A percentile compares a stretch with the other conserved stretches of the same genome.
Conservation (phyloP, 2,113 vertebrate genomes). For the Gallinago jamesoni region DNA sequence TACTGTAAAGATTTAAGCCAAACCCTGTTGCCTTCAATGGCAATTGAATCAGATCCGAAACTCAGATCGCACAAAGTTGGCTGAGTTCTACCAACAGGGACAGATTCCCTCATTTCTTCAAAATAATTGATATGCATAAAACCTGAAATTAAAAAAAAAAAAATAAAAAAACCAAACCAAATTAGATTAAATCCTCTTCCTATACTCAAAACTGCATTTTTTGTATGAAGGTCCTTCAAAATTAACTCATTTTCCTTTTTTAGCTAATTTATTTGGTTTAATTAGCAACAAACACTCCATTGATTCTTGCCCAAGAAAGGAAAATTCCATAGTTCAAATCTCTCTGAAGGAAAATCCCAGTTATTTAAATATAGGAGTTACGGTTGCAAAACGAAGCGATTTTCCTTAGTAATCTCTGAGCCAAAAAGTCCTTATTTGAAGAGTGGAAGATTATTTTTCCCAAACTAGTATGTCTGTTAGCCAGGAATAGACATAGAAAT, state of each 20-base stretch:
- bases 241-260: neutral
- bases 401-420: conserved; percentile 49
- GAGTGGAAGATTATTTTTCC: conserved; percentile 57
- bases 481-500: conserved; percentile 44
- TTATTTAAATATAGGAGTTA: conserved; percentile 52
- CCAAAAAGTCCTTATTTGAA: conserved; percentile 32
- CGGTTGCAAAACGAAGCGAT: neutral
- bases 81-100: neutral
- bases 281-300: conserved; percentile 36
- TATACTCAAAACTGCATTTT: neutral
- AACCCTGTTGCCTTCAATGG: neutral
- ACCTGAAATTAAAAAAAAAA: neutral
- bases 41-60: neutral
- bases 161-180: neutral
- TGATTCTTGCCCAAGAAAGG: conserved; percentile 49
- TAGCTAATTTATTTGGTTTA: conserved; percentile 25
- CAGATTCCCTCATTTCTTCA: neutral
- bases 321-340: conserved; percentile 52
- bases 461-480: neutral
- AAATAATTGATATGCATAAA: neutral
- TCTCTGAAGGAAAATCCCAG: conserved; percentile 58
- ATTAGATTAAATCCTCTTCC: neutral
- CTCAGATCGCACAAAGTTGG: neutral
- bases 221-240: neutral
- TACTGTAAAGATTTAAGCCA: neutral